Conservation (phyloP, 2,113 vertebrate genomes). For the Zapus hudsonius region DNA sequence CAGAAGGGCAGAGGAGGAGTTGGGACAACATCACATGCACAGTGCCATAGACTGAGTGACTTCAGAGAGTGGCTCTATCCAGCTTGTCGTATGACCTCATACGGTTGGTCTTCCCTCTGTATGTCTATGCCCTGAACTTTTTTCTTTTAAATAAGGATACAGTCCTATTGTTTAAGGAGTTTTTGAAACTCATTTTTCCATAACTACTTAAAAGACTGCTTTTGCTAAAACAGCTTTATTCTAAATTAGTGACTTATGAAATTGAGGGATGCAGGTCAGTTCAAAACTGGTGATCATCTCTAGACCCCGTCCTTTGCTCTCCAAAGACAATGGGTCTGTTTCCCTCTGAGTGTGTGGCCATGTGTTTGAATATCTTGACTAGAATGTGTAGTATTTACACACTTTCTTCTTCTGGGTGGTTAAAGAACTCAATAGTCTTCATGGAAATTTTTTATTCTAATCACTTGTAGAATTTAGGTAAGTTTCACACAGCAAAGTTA, state of each 20-base stretch:
- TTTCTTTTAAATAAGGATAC: not conserved
- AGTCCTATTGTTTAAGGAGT: not conserved
- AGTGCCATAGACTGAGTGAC: accelerated
- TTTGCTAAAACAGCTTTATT: not conserved
- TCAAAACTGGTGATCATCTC: too few species aligned
- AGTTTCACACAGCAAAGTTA: not conserved
- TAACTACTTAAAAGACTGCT: not conserved
- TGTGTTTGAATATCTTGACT: not conserved
- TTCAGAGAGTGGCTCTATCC: not conserved
- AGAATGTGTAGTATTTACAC: not conserved
- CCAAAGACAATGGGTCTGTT: not conserved
- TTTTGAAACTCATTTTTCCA: not conserved
- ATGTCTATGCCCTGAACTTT: too few species aligned
- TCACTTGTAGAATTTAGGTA: not conserved
- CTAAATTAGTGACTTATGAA: not conserved
- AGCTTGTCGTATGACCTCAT: not conserved
- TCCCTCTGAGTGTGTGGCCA: not conserved
- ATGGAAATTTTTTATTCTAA: not conserved
- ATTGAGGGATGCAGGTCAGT: not conserved
- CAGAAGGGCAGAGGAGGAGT: accelerated
- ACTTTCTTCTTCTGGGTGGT: not conserved
- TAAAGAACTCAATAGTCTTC: not conserved
- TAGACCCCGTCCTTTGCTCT: not conserved
- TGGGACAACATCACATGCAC: too few species aligned
- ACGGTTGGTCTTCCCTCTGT: accelerated